Base-by-base conservation (phyloP, 2,797 vertebrate species). In the Smutsia temminckii region DNA sequence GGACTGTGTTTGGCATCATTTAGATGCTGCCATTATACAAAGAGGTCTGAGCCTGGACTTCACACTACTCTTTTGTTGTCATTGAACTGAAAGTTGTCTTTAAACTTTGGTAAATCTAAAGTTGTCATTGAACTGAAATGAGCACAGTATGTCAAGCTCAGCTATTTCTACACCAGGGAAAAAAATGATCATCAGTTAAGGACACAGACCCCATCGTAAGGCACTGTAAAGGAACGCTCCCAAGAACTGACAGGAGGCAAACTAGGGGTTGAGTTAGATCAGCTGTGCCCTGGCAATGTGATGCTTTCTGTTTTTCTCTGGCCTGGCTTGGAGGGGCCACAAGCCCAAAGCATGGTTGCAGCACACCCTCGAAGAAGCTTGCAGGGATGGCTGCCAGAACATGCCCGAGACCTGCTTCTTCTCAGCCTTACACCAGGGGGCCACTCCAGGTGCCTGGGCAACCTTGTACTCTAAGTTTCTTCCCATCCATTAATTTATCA, bases 111-210 rank as follows among this genome's bases (percentile, higher is more conserved):
- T 46, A 46, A 46, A 46, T 46, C 46, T 46, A 88, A 46, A 93
- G 77, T 94, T 97, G 72, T 88, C 89, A 78, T 95, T 95, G 81
- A 93, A 69, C 63, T 85, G 66, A 78, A 96, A 96, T 64, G 88
- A 96, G 79, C 69, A 71, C 63, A 93, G 57, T 90, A 84, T 95
- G 94, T 95, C 79, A 96, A 80, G 63, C 94, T 92, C 59, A 91
- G 87, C 74, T 96, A 53, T 81, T 93, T 96, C 94, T 86, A 95
- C 5, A 77, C 27, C 37, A 57, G 83, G 55, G 34, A 92, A 71
- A 83, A 85, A 97, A 92, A 96, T 8, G 18, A 80, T 46, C 40
- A 46, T 94, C n/a, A 6, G 63, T 57, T 89, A 68, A 97, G 86
- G 32, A 85, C 25, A 77, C 1, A 75, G 51, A 27, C 23, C 23